Evolutionary conservation across 2,797 vertebrate genomes (phyloP).

Genomic region (Carapus acus): DNA sequence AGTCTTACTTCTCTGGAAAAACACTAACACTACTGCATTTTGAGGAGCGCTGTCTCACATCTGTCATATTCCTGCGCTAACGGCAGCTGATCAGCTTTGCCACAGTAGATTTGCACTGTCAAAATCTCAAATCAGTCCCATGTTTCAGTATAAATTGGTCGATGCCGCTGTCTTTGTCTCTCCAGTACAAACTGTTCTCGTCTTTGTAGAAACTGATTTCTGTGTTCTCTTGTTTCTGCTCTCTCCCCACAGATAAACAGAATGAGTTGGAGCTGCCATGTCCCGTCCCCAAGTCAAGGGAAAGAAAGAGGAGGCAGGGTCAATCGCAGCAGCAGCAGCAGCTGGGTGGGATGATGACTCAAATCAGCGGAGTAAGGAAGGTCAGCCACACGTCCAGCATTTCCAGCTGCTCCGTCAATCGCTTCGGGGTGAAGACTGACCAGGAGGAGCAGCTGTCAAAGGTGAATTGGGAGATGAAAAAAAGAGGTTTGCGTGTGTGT

Average conservation of each 20-base stretch:
- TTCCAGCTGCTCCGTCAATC: constrained; percentile 80
- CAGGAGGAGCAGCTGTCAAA: constrained; percentile 92
- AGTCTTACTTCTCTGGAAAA: too few relatives aligned
- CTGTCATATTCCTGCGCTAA: too few relatives aligned
- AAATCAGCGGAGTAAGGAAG: constrained; percentile 95
- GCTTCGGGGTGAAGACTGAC: constrained; percentile 94
- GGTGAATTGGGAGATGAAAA: too few relatives aligned
- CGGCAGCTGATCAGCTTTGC: too few relatives aligned
- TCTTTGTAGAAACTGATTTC: not conserved
- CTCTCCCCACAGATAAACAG: constrained; percentile 83
- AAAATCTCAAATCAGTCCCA: not conserved
- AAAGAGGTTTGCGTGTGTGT: too few relatives aligned
- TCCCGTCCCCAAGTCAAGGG: constrained; percentile 86
- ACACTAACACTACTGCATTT: too few relatives aligned
- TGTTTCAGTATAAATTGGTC: constrained; percentile 2
- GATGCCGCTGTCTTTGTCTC: constrained; percentile 10
- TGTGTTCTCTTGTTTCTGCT: not conserved
- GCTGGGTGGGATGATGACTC: constrained; percentile 84
- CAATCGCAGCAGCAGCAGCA: constrained; percentile 50
- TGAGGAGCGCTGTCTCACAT: too few relatives aligned
- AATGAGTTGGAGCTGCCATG: constrained; percentile 95
- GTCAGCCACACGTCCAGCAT: constrained; percentile 84
- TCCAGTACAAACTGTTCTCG: not conserved
- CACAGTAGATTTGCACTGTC: too few relatives aligned
- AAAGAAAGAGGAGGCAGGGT: constrained; percentile 95